A percentile compares a stretch with the other conserved stretches of the same genome.
These are phyloP conservation scores for Synchiropus splendidus DNA, from an alignment of 2,113 vertebrate species.

Conservation along the genomic window DNA sequence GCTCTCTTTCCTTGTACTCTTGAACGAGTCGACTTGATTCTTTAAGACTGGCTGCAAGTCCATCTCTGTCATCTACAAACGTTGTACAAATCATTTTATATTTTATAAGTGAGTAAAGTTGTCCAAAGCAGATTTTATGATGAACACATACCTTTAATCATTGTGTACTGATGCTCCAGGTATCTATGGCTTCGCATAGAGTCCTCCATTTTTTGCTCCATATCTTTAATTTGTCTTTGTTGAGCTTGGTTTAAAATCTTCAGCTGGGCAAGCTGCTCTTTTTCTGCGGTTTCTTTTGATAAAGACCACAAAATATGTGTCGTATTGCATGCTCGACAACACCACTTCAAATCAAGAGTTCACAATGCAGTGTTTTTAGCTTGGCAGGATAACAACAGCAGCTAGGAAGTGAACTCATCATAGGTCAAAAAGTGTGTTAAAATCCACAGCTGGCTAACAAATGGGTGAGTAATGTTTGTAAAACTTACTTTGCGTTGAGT, in stretches of 20 bases:
- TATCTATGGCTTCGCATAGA: slow-evolving; percentile 80
- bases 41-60: slow-evolving; percentile 74
- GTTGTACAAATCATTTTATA: background rate
- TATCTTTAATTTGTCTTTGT: slow-evolving; percentile 79
- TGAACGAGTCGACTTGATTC: slow-evolving; percentile 79
- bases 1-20: slow-evolving; percentile 74
- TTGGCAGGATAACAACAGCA: too few species aligned
- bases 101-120: background rate
- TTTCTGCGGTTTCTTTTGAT: slow-evolving; percentile 77
- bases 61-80: slow-evolving; percentile 82
- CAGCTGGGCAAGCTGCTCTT: slow-evolving; percentile 80
- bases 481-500: slow-evolving; percentile 75
- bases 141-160: slow-evolving; percentile 77
- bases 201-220: slow-evolving; percentile 81
- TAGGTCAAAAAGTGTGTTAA: too few species aligned
- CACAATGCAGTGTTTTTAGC: too few species aligned
- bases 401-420: too few species aligned
- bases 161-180: slow-evolving; percentile 86
- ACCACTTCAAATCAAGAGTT: background rate
- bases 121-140: background rate
- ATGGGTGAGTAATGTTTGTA: background rate
- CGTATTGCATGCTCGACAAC: background rate
- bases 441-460: background rate
- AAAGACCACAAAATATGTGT: slow-evolving; percentile 16
- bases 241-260: slow-evolving; percentile 86